Base-by-base conservation (phyloP, 2,113 vertebrate species). In the Caretta caretta region DNA sequence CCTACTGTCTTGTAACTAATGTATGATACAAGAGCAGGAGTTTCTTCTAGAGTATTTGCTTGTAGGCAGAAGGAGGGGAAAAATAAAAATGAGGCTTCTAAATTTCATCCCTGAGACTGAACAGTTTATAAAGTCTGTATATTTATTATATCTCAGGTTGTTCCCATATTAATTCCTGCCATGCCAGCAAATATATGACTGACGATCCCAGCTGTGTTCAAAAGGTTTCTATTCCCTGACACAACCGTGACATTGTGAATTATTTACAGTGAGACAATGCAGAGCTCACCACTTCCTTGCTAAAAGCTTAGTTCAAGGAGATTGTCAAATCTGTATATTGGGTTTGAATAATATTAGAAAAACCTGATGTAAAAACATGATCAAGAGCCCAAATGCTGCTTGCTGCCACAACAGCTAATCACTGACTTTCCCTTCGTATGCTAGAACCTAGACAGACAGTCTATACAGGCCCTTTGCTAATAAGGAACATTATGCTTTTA, bases 201-300 rank as follows among this genome's bases (percentile, higher is more conserved):
- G 79, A 86, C 46, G 31, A 92, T 27, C 38, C 75, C 86, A 48
- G 31, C 38, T 87, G 83, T 84, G 35, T 29, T 72, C 91, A 87
- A 80, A 96, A 87, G 27, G 83, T 90, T 92, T 96, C 86, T 49
- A 88, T 90, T 92, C 84, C 87, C 87, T 96, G 81, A 80, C 31
- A 78, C 12, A 72, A 90, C 50, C 49, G 57, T 86, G 76, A 92
- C 85, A 86, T 91, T 90, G 51, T 94, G 42, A 95, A 96, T 97
- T 97, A 96, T 96, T 97, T 97, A 95, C 83, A 79, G 17, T 50
- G 19, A 89, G 76, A 94, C 78, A 80, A 56, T 54, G 69, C 82
- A 85, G 59, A 56, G 54, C 59, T 20, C 42, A 79, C 89, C 72
- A 89, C 31, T 81, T 87, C 38, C 50, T 54, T 90, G n/a, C 3